phyloP scores from a whole-genome alignment of 2,797 vertebrate species.

The Botia kubotai region DNA sequence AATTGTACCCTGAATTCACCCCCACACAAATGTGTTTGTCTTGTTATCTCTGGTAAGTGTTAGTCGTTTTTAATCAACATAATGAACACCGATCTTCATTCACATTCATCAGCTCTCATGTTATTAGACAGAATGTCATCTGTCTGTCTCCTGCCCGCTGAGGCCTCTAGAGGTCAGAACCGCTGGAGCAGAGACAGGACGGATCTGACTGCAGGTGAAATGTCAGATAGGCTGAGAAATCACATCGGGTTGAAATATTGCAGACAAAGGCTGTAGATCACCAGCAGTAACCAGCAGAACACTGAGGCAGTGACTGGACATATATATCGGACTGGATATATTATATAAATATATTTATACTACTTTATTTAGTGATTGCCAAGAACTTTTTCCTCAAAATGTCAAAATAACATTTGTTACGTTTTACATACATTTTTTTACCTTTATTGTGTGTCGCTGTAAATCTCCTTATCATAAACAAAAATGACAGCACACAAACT shows the following conservation, averaged over 20 bases:
- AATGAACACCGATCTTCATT: neutral
- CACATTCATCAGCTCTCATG: conserved; percentile 30
- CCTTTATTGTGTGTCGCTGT: too few species aligned
- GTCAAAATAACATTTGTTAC: too few species aligned
- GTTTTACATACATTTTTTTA: too few species aligned
- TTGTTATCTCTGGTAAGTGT: too few species aligned
- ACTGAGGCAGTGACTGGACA: neutral
- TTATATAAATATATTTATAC: too few species aligned
- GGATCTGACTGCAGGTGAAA: conserved; percentile 27
- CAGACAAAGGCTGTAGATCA: neutral
- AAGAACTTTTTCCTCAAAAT: too few species aligned
- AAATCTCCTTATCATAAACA: too few species aligned
- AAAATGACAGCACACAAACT: neutral
- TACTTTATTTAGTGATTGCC: too few species aligned
- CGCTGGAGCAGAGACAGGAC: conserved; percentile 1
- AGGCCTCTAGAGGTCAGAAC: conserved; percentile 24
- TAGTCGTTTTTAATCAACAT: too few species aligned
- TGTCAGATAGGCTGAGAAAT: conserved; percentile 7
- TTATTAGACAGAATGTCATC: conserved; percentile 17
- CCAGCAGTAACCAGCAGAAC: neutral
- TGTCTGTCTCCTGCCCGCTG: neutral
- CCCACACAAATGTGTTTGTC: too few species aligned
- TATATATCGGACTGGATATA: conserved; percentile 3
- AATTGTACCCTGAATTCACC: too few species aligned
- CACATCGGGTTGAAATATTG: neutral